Conservation (phyloP, 2,797 vertebrate species). For the Bovichtus variegatus region DNA sequence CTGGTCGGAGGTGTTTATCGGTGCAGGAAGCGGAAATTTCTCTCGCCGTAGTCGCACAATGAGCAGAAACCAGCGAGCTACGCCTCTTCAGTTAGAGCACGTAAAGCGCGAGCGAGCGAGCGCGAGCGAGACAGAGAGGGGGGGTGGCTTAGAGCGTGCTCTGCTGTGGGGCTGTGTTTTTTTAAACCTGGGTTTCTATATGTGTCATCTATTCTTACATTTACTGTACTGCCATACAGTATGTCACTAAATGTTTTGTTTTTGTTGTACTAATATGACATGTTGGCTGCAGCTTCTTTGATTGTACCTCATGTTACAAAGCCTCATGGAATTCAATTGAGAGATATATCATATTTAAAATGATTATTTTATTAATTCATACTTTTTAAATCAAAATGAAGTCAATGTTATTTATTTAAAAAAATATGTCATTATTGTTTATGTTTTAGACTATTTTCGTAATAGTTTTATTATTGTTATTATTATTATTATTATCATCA, state of each 20-base stretch:
- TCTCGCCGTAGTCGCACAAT: conserved; percentile 63
- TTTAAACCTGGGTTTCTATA: conserved; percentile 2
- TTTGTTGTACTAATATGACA: too few species aligned
- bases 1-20: conserved; percentile 50
- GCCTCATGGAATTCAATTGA: too few species aligned
- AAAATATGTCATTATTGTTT: too few species aligned
- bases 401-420: too few species aligned
- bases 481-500: not conserved
- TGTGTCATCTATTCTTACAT: not conserved
- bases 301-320: too few species aligned
- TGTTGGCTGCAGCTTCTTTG: too few species aligned
- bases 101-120: conserved; percentile 18
- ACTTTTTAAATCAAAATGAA: too few species aligned
- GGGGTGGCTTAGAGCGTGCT: conserved; percentile 21
- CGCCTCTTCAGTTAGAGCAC: conserved; percentile 75
- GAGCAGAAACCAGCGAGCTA: conserved; percentile 57
- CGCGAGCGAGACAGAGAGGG: conserved; percentile 2
- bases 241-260: too few species aligned
- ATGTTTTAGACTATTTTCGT: too few species aligned
- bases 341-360: too few species aligned
- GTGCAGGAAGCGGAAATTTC: conserved; percentile 87
- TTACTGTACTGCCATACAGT: not conserved
- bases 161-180: not conserved
- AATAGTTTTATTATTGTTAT: not conserved
- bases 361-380: too few species aligned